Conservation (phyloP, 2,797 vertebrate species). For the Echiichthys vipera region DNA sequence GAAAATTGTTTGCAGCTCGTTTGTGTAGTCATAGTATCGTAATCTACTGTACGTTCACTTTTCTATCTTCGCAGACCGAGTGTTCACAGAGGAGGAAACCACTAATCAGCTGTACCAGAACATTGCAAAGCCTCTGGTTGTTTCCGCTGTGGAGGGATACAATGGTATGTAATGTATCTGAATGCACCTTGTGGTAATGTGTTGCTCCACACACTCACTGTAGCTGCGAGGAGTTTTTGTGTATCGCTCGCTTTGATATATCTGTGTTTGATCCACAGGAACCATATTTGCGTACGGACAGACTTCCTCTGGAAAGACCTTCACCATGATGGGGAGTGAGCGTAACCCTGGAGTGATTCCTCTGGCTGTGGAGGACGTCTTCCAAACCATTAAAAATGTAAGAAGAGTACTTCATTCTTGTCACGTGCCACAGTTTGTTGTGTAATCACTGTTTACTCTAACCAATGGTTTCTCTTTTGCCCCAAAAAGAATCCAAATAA, state of each 20-base stretch:
- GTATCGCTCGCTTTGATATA: background rate
- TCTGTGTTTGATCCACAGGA: conserved; percentile 76
- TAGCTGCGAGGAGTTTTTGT: background rate
- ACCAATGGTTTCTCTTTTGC: conserved; percentile 15
- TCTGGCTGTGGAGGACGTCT: conserved; percentile 92
- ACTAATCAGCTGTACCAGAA: conserved; percentile 90
- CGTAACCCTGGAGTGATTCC: conserved; percentile 89
- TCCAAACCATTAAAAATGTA: conserved; percentile 91
- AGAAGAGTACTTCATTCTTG: conserved; percentile 22
- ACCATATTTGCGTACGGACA: conserved; percentile 98
- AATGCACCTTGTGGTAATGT: background rate
- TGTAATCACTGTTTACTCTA: background rate
- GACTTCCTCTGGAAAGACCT: conserved; percentile 96
- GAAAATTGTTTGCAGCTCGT: background rate
- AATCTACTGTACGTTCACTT: background rate
- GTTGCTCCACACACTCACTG: background rate
- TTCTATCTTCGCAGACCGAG: conserved; percentile 84
- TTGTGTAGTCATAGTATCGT: background rate
- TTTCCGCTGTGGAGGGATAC: conserved; percentile 92
- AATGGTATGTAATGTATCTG: conserved; percentile 85
- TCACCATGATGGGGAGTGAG: conserved; percentile 94
- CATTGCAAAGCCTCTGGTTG: conserved; percentile 92
- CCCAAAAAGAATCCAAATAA: conserved; percentile 90
- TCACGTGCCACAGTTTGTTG: background rate
- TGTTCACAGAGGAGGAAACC: conserved; percentile 89